A percentile compares a stretch with the other conserved stretches of the same genome.
Evolutionary conservation across 2,113 vertebrate genomes (phyloP).

Genomic region (Ailurus styani): DNA sequence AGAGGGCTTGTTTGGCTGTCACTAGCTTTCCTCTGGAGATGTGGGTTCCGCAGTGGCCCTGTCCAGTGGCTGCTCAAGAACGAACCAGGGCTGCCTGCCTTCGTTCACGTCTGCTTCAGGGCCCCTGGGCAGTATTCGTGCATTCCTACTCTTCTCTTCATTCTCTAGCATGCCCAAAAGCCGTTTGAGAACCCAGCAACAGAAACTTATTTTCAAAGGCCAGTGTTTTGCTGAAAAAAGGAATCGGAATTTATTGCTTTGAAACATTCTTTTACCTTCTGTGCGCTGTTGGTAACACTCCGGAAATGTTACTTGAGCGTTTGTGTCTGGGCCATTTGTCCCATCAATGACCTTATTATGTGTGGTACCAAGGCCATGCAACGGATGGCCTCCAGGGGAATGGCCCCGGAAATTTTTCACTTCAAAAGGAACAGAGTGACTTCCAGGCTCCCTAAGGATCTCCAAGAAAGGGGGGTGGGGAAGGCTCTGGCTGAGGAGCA

Average conservation of each 20-base stretch:
- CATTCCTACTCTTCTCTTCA: background rate
- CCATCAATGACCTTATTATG: background rate
- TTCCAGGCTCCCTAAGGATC: background rate
- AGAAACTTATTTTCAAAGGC: background rate
- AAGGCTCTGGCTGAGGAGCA: background rate
- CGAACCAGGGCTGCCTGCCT: background rate
- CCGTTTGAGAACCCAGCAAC: background rate
- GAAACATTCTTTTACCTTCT: background rate
- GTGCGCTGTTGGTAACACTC: background rate
- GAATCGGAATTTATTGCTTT: background rate
- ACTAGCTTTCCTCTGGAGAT: background rate
- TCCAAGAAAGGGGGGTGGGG: background rate
- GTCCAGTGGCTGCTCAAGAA: background rate
- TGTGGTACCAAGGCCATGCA: background rate
- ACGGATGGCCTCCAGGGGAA: background rate
- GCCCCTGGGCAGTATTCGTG: background rate
- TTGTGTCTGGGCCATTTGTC: background rate
- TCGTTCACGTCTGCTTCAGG: background rate
- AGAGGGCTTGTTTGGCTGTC: background rate
- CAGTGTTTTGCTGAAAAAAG: background rate
- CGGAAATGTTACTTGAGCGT: background rate
- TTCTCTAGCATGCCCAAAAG: background rate
- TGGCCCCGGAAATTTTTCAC: background rate
- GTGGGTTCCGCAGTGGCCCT: background rate
- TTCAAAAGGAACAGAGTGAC: background rate